Evolutionary conservation across 2,113 vertebrate species (phyloP), one percentile per base, ranked within the genome.

Genomic region (Mesoclemmys tuberculata): DNA sequence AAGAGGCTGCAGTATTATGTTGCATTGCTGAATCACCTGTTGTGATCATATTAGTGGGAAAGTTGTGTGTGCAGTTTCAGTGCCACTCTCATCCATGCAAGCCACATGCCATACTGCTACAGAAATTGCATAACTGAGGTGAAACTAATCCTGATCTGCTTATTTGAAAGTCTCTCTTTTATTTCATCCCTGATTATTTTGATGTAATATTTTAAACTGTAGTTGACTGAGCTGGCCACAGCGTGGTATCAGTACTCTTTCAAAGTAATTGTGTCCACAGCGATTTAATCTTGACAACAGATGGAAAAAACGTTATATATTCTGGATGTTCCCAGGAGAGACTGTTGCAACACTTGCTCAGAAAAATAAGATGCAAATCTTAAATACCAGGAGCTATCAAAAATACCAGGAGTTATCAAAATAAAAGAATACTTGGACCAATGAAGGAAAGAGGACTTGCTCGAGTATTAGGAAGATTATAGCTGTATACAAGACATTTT

Each of bases 201-300:
- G 18, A 24, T 21, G 11, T n/a, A 52, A 22, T 80, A 52, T 49
- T 48, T 51, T 52, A 79, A 10, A 35, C 27, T 96, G 93, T 80
- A 95, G 88, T 95, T 96, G 27, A 38, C 49, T 2, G 21, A 84
- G 48, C 38, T 86, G 74, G 74, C 95, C 95, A 95, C 95, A 85
- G 22, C 1, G 31, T 87, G 94, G 89, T 93, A 92, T 87, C 18
- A 74, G 29, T 90, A 54, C 41, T n/a, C 93, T 89, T 38, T 4
- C 8, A 21, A 18, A 5, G 74, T 14, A 26, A 64, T 27, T 75
- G 13, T 27, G 41, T 29, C 41, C 41, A 77, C 74, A 27, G 44
- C 22, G 46, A 16, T 46, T 46, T 77, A 77, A 77, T 77, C 24
- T 46, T 46, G n/a, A 71, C n/a, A 71, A 41, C 68, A 71, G 21